Base-by-base conservation (phyloP, 2,797 vertebrate species). In the Sardinella longiceps region DNA sequence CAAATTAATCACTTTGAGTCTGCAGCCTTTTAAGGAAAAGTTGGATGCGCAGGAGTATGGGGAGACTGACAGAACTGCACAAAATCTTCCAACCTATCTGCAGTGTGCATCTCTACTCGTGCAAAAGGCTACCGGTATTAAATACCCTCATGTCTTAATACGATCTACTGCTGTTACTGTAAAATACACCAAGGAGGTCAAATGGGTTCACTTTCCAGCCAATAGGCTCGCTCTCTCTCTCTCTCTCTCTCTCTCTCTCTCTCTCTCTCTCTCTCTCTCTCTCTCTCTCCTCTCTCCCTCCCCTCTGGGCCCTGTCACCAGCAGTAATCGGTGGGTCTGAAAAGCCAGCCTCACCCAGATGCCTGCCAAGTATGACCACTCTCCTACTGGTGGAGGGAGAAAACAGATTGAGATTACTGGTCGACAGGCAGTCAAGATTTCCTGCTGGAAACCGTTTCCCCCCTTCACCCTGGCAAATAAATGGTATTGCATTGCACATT, bases 321-420 rank as follows among this genome's bases (percentile, higher is more conserved):
- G 56, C 56, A 25, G 56, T 60, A 60, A 60, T 60, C 56, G 10
- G 23, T 10, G 56, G 7, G 56, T 60, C 56, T 53, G 0, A 6
- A 77, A 70, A 43, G 66, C 66, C 30, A 14, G 18, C 66, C 66
- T 74, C 66, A 37, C 66, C 66, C 66, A 39, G 18, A 37, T 14
- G 1, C 37, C 20, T 77, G 70, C 70, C 70, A 77, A 77, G 33
- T 77, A 77, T 43, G 70, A 77, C 70, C 70, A 43, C 33, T 77
- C 33, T 20, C 70, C 37, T 39, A 43, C 37, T 77, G 37, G 70
- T 23, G 20, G 18, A 18, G 30, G 70, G 37, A 37, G 70, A 77
- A 77, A 77, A 43, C 70, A 77, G 37, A 39, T 37, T 77, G 37
- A 77, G 33, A 77, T 18, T 77, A 39, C 70, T 77, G 37, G 70